Evolutionary conservation across 2,797 vertebrate species (phyloP).

Genomic region (Holocentrus rufus): DNA sequence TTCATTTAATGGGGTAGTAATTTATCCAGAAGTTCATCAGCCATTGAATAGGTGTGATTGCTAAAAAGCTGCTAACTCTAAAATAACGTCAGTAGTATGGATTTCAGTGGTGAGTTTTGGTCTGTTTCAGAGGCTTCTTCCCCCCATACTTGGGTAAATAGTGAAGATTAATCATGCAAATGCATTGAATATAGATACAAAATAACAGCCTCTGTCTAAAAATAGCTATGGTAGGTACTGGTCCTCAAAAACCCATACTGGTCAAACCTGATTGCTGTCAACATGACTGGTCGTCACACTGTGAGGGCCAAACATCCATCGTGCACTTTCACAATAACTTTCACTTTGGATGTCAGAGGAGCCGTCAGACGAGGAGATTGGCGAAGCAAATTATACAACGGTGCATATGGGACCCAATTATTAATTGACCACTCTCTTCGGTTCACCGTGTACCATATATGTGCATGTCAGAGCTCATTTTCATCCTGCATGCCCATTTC

Average conservation of each 20-base stretch:
- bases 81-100: no score
- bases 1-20: background rate
- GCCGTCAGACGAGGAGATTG: background rate
- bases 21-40: background rate
- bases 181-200: background rate
- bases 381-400: constrained; percentile 43
- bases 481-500: constrained; percentile 39
- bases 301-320: background rate
- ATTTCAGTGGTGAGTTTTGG: background rate
- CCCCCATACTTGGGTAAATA: background rate
- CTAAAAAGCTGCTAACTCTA: background rate
- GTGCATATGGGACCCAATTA: constrained; percentile 45
- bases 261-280: constrained; percentile 9
- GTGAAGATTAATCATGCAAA: background rate
- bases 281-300: constrained; percentile 9
- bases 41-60: background rate
- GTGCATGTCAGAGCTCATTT: constrained; percentile 26
- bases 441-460: constrained; percentile 46
- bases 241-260: background rate
- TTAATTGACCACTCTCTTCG: constrained; percentile 55
- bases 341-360: constrained; percentile 11
- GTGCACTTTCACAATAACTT: constrained; percentile 20
- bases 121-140: background rate
- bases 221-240: background rate
- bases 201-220: background rate